phyloP scores from a whole-genome alignment of 2,797 vertebrate species.

The Microctenopoma stevenorrisi region DNA sequence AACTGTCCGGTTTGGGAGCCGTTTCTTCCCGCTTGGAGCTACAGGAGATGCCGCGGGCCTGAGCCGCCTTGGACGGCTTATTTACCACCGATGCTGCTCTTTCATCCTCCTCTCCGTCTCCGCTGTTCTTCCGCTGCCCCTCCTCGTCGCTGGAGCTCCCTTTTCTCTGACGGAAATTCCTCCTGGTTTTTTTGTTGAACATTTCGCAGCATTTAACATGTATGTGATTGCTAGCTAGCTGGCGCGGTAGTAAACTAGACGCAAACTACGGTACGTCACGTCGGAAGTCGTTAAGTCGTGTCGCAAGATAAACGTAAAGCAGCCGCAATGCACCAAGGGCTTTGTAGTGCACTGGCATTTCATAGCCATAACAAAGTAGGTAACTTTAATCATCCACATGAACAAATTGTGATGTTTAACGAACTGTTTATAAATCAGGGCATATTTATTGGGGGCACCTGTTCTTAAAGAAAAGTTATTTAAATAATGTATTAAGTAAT shows the following conservation, averaged over 20 bases:
- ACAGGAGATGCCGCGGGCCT: constrained; percentile 74
- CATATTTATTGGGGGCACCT: neutral
- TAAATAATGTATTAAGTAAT: neutral
- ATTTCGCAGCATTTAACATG: constrained; percentile 50
- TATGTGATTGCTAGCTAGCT: fast-evolving
- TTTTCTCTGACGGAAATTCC: constrained; percentile 84
- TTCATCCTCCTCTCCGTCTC: constrained; percentile 7
- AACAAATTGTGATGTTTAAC: too few relatives aligned
- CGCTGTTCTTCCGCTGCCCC: constrained; percentile 45
- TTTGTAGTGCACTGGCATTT: constrained; percentile 24
- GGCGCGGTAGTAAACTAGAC: neutral
- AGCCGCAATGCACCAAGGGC: constrained; percentile 41
- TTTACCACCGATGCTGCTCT: constrained; percentile 12
- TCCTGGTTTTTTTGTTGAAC: constrained; percentile 83
- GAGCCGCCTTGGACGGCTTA: constrained; percentile 46
- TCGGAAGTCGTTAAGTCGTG: constrained; percentile 30
- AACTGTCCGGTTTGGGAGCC: constrained; percentile 48
- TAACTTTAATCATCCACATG: neutral
- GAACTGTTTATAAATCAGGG: too few relatives aligned
- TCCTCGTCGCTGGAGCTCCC: constrained; percentile 84
- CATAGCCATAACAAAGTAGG: neutral
- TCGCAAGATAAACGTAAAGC: constrained; percentile 45
- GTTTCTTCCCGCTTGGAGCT: constrained; percentile 71
- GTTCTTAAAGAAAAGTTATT: neutral
- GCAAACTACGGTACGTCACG: constrained; percentile 10